phyloP scores from a whole-genome alignment of 2,888 invertebrate species.

The Ectobius pallidus region DNA sequence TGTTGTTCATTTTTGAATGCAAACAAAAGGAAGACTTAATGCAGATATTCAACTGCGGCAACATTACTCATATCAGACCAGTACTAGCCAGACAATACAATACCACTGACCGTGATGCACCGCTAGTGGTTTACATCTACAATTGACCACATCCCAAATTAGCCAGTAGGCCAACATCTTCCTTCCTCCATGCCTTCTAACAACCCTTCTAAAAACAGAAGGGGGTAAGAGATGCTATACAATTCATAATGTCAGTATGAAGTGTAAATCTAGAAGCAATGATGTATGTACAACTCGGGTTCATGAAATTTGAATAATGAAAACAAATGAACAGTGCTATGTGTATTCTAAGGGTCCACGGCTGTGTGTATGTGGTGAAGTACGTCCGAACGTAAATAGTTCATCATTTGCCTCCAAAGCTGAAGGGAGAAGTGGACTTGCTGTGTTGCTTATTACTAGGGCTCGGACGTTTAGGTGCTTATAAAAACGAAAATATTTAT shows the following conservation, averaged over 20 bases:
- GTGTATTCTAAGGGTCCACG: too few species aligned
- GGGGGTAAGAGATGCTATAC: not conserved
- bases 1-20: too few species aligned
- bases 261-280: not conserved
- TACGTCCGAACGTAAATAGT: too few species aligned
- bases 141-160: conserved; percentile 25
- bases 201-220: not conserved
- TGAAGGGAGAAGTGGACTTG: too few species aligned
- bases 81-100: conserved; percentile 1
- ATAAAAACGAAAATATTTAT: too few species aligned
- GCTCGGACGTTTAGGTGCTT: too few species aligned
- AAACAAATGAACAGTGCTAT: not conserved
- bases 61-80: not conserved
- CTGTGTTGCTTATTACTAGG: too few species aligned
- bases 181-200: not conserved
- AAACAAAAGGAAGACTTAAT: too few species aligned
- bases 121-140: conserved; percentile 14
- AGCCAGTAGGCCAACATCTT: not conserved
- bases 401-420: too few species aligned
- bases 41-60: not conserved
- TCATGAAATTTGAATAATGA: not conserved
- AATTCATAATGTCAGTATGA: not conserved
- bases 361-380: too few species aligned
- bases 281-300: not conserved
- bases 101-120: conserved; percentile 1